Evolutionary conservation across 2,888 invertebrate genomes (phyloP), one percentile per base, ranked within the genome.

Genomic region (Nysson spinosus): DNA sequence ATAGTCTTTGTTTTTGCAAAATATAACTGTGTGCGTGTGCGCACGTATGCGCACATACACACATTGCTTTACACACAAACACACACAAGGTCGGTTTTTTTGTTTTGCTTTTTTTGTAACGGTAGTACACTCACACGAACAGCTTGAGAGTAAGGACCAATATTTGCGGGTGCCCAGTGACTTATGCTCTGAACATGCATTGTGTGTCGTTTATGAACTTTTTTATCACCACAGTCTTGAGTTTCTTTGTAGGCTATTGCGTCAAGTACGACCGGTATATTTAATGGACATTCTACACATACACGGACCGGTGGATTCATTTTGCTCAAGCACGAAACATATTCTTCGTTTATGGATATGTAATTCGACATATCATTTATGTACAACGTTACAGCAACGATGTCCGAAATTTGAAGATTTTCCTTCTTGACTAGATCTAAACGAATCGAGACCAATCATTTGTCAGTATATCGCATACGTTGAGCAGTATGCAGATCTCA

Each of bases 121-220:
- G 42, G 42, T 62, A 61, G 51, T 70, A 39, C 62, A 81, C 88
- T 87, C 87, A 95, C 95, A 90, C 93, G 92, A 62, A 95, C 91
- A 1, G 95, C 95, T 89, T 98, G 98, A 85, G 97, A 97, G 86
- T 98, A 98, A 4, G 98, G 97, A 39, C 97, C 98, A 78, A 98
- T 97, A 85, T 96, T 97, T 62, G 97, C 97, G 0, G 98, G 97
- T n/a, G 97, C 97, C 98, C 98, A 98, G 87, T 98, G 97, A 20
- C 97, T 97, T 78, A 97, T 92, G 66, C 97, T 94, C 88, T 97
- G 97, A 32, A 98, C 97, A 85, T 98, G 97, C 94, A 97, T 95
- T 4, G 95, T 95, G 67, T 93, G 90, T 62, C 94, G 91, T 75
- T 83, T 83, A 37, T 82, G 79, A 57, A 80, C 68, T 73, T 83